phyloP scores from a whole-genome alignment of 2,888 invertebrate species.

The Acleris laterana region DNA sequence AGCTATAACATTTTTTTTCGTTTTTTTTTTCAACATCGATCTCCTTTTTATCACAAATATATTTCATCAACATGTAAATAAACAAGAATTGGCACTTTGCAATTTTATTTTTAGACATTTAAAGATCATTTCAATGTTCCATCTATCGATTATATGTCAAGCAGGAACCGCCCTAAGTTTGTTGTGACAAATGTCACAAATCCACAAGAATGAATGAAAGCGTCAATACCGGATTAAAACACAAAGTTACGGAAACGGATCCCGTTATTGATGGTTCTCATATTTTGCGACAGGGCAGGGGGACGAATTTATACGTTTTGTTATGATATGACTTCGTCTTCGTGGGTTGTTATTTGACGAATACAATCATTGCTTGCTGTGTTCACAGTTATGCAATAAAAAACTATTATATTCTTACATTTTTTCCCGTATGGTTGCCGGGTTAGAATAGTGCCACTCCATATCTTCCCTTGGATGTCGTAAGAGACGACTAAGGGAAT shows the following conservation, averaged over 20 bases:
- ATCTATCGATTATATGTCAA: constrained; percentile 14
- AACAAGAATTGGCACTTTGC: no score
- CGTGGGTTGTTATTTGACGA: not conserved
- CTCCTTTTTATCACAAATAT: no score
- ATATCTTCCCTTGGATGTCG: no score
- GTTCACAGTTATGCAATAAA: no score
- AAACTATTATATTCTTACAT: no score
- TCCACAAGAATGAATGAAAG: constrained; percentile 11
- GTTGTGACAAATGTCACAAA: constrained; percentile 2
- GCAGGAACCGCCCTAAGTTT: constrained; percentile 1
- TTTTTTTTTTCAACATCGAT: no score
- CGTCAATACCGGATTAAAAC: constrained; percentile 15
- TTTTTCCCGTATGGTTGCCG: no score
- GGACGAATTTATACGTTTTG: not conserved
- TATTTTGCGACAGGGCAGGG: constrained; percentile 4
- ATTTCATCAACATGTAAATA: no score
- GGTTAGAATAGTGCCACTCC: no score
- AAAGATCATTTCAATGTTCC: not conserved
- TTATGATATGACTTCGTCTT: not conserved
- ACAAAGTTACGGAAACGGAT: constrained; percentile 5
- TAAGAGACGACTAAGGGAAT: no score
- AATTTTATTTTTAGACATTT: no score
- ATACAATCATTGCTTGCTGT: not conserved
- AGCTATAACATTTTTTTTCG: no score
- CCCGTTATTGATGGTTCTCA: constrained; percentile 8